phyloP scores from a whole-genome alignment of 2,113 vertebrate species.

The Parotia lawesii region DNA sequence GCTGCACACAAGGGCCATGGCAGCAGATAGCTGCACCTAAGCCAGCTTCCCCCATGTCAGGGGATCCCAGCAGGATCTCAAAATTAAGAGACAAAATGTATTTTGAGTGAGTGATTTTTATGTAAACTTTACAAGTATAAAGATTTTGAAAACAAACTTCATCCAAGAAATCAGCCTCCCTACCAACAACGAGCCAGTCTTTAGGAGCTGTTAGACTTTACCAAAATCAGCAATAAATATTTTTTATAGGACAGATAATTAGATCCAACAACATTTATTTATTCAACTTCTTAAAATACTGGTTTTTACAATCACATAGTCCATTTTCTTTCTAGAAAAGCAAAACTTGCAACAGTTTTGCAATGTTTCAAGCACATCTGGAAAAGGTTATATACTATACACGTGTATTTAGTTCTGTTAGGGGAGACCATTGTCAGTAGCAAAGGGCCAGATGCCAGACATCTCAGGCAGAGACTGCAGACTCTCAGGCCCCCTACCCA shows the following conservation, averaged over 20 bases:
- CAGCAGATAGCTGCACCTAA: neutral
- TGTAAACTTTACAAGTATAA: neutral
- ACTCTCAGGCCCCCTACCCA: neutral
- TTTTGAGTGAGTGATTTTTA: neutral
- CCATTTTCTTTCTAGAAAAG: slow-evolving; percentile 1
- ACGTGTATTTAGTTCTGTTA: neutral
- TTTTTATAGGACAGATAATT: neutral
- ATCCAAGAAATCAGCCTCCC: neutral
- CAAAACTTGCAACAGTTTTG: neutral
- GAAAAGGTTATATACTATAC: neutral
- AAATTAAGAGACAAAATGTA: neutral
- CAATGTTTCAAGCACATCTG: neutral
- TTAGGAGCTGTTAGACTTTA: neutral
- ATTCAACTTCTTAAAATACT: slow-evolving; percentile 44
- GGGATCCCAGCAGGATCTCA: neutral
- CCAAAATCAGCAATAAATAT: neutral
- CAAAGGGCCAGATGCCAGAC: neutral
- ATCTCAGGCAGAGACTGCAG: neutral
- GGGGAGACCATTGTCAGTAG: neutral
- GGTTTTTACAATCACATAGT: neutral
- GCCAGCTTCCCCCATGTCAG: neutral
- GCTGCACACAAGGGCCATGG: neutral
- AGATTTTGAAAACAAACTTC: neutral
- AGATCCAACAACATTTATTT: slow-evolving; percentile 40
- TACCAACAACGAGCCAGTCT: neutral